A percentile compares a stretch with the other conserved stretches of the same genome.
Conservation (phyloP, 2,797 vertebrate species). For the Gallinago nigripennis region DNA sequence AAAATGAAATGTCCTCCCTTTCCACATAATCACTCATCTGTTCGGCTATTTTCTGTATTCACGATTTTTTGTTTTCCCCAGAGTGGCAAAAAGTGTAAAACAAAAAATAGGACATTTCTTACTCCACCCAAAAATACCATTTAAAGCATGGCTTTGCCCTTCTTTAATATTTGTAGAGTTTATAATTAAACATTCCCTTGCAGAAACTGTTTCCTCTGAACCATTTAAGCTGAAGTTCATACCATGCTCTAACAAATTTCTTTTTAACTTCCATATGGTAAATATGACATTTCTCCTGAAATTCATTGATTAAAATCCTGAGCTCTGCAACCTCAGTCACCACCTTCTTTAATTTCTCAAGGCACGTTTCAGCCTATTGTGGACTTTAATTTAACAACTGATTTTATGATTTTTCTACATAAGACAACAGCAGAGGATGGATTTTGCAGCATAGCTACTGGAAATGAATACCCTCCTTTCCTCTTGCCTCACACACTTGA, state of each 20-base stretch:
- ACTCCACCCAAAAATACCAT: background rate
- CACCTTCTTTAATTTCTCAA: background rate
- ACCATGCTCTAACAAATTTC: background rate
- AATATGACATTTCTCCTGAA: background rate
- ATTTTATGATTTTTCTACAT: background rate
- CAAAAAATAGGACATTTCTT: background rate
- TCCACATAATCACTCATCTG: background rate
- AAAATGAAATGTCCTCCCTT: background rate
- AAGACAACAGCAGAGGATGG: background rate
- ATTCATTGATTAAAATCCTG: background rate
- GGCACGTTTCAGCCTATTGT: background rate
- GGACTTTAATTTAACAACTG: background rate
- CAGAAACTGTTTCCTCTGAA: background rate
- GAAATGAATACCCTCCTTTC: background rate
- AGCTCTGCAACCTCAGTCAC: background rate
- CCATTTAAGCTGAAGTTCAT: background rate
- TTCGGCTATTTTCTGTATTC: background rate
- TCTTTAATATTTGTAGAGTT: background rate
- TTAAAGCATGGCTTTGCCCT: background rate
- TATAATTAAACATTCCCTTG: background rate
- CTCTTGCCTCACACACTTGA: background rate
- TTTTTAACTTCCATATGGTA: background rate
- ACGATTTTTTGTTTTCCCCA: background rate
- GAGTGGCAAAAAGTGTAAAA: background rate
- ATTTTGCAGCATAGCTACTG: background rate